Percentiles rank a stretch among this genome's conserved stretches.
Conservation (phyloP, 1,140 invertebrate species). For the Calephelis virginiensis region DNA sequence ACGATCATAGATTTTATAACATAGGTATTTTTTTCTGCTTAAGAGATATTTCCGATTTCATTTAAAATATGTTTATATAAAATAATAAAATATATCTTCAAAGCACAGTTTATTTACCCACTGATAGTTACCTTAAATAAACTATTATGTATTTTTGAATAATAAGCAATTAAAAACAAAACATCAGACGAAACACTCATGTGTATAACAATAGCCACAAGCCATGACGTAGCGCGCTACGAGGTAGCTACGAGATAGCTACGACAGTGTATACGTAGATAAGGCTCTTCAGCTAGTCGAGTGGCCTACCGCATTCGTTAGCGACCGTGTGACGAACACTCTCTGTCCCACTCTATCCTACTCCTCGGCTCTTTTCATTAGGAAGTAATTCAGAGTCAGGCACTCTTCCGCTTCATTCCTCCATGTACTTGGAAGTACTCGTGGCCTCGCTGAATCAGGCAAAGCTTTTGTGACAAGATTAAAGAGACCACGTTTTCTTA, state of each 20-base stretch:
- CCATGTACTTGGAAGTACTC: constrained; percentile 64
- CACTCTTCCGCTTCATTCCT: constrained; percentile 74
- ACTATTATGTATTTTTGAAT: too few relatives aligned
- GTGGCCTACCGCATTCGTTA: constrained; percentile 69
- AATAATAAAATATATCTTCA: too few relatives aligned
- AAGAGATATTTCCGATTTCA: too few relatives aligned
- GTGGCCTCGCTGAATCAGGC: constrained; percentile 67
- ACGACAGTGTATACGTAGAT: constrained; percentile 40
- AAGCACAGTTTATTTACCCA: too few relatives aligned
- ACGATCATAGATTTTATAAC: too few relatives aligned
- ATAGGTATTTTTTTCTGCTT: too few relatives aligned
- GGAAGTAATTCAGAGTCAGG: constrained; percentile 74
- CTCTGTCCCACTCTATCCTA: constrained; percentile 52
- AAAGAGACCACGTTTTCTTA: constrained; percentile 71
- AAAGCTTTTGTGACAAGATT: constrained; percentile 76
- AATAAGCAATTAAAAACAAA: constrained; percentile 1
- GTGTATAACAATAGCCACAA: constrained; percentile 39
- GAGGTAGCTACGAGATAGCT: constrained; percentile 15
- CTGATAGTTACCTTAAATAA: too few relatives aligned
- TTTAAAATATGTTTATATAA: too few relatives aligned
- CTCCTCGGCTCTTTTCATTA: constrained; percentile 74
- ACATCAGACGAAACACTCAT: constrained; percentile 14
- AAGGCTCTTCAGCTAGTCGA: constrained; percentile 51
- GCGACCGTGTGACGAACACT: constrained; percentile 59
- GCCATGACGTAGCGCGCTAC: constrained; percentile 33